phyloP scores from a whole-genome alignment of 2,888 invertebrate species.

The Phengaris arion region DNA sequence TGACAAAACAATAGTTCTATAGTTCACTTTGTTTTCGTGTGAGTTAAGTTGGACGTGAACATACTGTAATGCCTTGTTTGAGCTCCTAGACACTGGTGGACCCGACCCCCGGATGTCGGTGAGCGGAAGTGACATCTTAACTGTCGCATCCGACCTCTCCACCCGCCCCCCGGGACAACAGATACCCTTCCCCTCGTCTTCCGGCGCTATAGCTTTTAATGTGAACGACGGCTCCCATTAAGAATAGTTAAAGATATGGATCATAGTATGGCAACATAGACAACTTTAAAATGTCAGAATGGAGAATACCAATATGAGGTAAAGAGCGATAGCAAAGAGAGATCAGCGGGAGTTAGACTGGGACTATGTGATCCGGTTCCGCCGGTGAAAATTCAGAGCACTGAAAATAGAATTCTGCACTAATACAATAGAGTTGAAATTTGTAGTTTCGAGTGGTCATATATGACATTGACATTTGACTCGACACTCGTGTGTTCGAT shows the following conservation, averaged over 20 bases:
- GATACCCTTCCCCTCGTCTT: constrained; percentile 35
- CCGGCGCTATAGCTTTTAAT: constrained; percentile 30
- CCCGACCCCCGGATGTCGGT: constrained; percentile 5
- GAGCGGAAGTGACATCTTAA: constrained; percentile 24
- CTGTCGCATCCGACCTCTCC: constrained; percentile 16
- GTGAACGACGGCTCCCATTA: neutral
- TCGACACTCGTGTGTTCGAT: too few relatives aligned
- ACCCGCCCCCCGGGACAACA: constrained; percentile 30
- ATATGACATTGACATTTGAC: too few relatives aligned
- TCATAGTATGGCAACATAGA: neutral
- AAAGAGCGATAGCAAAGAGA: neutral
- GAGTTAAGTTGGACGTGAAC: too few relatives aligned
- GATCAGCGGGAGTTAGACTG: neutral
- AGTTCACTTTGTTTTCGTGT: neutral
- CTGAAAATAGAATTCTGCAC: too few relatives aligned
- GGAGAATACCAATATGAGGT: neutral
- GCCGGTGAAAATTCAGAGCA: too few relatives aligned
- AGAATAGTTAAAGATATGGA: neutral
- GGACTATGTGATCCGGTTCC: too few relatives aligned
- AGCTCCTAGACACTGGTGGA: neutral
- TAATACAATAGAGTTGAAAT: too few relatives aligned
- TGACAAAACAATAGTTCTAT: neutral
- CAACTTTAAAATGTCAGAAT: neutral
- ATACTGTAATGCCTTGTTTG: neutral
- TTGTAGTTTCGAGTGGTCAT: too few relatives aligned